Evolutionary conservation across 2,113 vertebrate genomes (phyloP).

Genomic region (Mobula birostris): DNA sequence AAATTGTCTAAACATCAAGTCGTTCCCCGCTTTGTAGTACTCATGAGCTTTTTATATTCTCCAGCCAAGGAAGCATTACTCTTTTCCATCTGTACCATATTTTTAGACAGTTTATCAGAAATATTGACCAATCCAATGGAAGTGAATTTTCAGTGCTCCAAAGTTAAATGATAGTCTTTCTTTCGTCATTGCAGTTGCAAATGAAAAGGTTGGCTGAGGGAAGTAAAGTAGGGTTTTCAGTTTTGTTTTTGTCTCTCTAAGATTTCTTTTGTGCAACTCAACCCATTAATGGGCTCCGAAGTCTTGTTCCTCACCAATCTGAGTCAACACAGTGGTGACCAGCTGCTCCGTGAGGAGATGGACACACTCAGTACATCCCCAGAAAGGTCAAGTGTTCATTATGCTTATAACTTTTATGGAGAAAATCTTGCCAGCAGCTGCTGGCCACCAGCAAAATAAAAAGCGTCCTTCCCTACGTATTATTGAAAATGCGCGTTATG

Average conservation of each 20-base stretch:
- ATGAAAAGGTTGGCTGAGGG: not conserved
- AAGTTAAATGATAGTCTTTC: not conserved
- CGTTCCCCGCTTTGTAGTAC: not conserved
- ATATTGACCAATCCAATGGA: slow-evolving; percentile 12
- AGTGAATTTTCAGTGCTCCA: not conserved
- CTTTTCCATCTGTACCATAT: not conserved
- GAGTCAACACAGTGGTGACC: not conserved
- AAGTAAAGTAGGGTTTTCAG: not conserved
- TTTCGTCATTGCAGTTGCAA: not conserved
- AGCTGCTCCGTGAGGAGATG: not conserved
- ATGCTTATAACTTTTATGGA: not conserved
- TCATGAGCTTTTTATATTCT: not conserved
- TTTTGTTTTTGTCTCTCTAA: not conserved
- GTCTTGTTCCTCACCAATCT: not conserved
- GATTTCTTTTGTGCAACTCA: not conserved
- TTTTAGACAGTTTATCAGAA: not conserved
- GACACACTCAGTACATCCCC: not conserved
- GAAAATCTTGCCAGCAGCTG: slow-evolving; percentile 45
- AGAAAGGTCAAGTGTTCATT: slow-evolving; percentile 48
- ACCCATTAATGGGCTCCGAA: not conserved
- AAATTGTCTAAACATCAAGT: too few relatives aligned
- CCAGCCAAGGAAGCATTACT: not conserved
- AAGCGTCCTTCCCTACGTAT: slow-evolving; percentile 47
- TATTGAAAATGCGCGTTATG: not conserved
- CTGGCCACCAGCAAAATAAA: slow-evolving; percentile 37